These are phyloP conservation scores for Thereva nobilitata DNA, from an alignment of 2,888 invertebrate species.

Conservation along the genomic window DNA sequence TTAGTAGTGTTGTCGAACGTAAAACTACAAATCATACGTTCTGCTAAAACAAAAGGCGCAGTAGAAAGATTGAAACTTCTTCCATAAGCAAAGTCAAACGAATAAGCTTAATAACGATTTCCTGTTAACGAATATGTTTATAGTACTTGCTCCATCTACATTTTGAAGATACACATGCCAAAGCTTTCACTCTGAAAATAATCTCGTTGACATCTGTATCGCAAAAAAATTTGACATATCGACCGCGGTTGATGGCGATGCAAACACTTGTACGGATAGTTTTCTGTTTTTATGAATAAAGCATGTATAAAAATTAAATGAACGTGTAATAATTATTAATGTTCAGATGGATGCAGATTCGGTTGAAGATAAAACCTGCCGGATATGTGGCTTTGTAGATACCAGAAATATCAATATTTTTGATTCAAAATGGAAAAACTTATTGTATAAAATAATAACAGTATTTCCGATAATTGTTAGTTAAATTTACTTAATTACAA, in stretches of 20 bases:
- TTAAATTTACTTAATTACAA: conserved; percentile 2
- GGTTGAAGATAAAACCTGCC: conserved; percentile 48
- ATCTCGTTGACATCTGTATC: too few species aligned
- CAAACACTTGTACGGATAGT: neutral
- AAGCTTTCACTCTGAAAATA: too few species aligned
- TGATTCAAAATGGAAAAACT: conserved; percentile 43
- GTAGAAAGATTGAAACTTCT: too few species aligned
- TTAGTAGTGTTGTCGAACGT: too few species aligned
- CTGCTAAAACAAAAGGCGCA: too few species aligned
- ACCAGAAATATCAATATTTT: conserved; percentile 47
- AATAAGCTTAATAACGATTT: too few species aligned
- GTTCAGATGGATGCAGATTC: conserved; percentile 17
- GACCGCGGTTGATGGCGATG: conserved; percentile 43
- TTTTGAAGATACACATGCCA: too few species aligned
- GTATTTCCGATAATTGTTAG: conserved; percentile 49
- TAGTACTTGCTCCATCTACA: too few species aligned
- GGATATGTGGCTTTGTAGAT: conserved; percentile 49
- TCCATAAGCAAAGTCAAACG: too few species aligned
- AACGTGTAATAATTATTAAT: conserved; percentile 6
- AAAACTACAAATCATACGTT: too few species aligned
- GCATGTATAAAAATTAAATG: conserved; percentile 2
- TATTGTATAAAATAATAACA: conserved; percentile 47
- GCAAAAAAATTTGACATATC: conserved; percentile 43
- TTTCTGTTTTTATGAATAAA: neutral
- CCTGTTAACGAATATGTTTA: too few species aligned